Evolutionary conservation across 2,113 vertebrate species (phyloP).

Genomic region (Progne subis): DNA sequence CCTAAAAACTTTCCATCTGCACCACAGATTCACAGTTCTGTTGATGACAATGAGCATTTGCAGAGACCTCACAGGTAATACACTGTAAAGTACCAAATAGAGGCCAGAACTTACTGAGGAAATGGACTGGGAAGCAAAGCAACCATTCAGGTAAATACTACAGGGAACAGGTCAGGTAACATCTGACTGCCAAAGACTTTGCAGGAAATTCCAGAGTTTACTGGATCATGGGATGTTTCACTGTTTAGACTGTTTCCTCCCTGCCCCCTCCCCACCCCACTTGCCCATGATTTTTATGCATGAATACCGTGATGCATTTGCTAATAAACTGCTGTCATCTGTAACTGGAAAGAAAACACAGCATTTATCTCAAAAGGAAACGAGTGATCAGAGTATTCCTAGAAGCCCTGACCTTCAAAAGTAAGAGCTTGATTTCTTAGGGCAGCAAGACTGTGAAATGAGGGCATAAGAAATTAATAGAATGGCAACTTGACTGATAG

Average conservation of each 20-base stretch:
- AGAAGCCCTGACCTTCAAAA: background rate
- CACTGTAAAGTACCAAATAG: background rate
- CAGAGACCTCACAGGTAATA: background rate
- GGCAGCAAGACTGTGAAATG: background rate
- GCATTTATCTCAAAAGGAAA: background rate
- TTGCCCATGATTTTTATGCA: background rate
- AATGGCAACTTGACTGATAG: background rate
- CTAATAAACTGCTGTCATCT: background rate
- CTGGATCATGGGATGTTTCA: background rate
- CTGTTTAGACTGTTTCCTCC: background rate
- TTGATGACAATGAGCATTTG: background rate
- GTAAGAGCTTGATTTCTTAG: background rate
- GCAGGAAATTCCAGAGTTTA: background rate
- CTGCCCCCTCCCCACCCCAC: no score
- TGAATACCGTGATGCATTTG: background rate
- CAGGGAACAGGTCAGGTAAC: background rate
- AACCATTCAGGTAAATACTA: background rate
- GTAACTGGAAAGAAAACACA: background rate
- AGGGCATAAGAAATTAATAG: background rate
- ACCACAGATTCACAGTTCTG: background rate
- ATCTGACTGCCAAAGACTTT: rapidly evolving
- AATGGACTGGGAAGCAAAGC: background rate
- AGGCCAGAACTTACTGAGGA: background rate
- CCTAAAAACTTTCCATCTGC: background rate
- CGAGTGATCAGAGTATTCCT: background rate